These are phyloP conservation scores for cat (Felis catus) DNA, from an alignment of 2,113 vertebrate species.

Conservation along the genomic window DNA sequence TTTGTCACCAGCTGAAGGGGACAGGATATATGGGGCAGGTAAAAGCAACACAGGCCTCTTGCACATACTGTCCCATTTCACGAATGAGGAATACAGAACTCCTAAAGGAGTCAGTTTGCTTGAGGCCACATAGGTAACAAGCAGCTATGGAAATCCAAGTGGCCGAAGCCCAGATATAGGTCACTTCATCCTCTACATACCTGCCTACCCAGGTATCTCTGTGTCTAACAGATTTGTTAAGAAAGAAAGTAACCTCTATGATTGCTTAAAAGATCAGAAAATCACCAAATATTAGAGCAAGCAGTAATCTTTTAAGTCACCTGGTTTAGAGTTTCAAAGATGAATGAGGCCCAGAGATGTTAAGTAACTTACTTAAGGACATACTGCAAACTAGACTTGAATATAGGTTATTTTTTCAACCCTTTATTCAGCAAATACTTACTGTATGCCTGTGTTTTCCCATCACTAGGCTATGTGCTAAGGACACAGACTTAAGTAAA, in stretches of 20 bases:
- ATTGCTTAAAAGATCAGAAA: neutral
- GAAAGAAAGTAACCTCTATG: neutral
- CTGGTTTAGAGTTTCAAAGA: neutral
- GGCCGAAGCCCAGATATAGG: too few relatives aligned
- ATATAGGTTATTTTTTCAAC: neutral
- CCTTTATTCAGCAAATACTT: neutral
- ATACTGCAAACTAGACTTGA: neutral
- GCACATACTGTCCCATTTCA: neutral
- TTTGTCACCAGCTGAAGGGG: neutral
- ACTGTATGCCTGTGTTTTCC: neutral
- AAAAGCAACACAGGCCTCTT: neutral
- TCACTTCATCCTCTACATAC: too few relatives aligned
- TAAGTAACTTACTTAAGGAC: neutral
- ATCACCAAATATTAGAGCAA: neutral
- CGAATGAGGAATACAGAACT: too few relatives aligned
- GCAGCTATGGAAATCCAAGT: neutral
- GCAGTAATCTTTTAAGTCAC: neutral
- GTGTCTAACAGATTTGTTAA: neutral
- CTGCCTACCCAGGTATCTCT: neutral
- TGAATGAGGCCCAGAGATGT: neutral
- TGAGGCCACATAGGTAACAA: neutral
- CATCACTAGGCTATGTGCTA: neutral
- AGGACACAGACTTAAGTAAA: neutral
- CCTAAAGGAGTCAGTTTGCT: too few relatives aligned
- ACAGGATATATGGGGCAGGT: neutral